Evolutionary conservation across 1,140 invertebrate species (phyloP).

Genomic region (Bombus consobrinus): DNA sequence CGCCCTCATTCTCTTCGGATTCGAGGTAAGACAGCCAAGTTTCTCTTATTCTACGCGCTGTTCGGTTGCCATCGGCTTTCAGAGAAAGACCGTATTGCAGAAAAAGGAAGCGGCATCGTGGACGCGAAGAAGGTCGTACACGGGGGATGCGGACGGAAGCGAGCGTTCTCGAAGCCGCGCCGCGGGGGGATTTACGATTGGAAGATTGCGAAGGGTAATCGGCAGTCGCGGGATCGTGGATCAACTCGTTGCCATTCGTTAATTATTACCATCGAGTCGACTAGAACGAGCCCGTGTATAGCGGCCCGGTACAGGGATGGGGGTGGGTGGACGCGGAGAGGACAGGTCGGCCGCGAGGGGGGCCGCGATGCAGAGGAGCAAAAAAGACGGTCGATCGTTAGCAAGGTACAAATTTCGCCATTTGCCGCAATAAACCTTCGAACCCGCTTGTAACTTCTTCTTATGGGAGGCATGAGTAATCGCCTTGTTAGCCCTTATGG

Average conservation of each 20-base stretch:
- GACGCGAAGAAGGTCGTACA: neutral
- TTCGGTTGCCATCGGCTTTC: too few relatives aligned
- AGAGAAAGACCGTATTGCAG: neutral
- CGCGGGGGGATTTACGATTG: slow-evolving; percentile 13
- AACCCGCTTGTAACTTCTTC: slow-evolving; percentile 81
- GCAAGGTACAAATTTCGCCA: slow-evolving; percentile 82
- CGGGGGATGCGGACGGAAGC: neutral
- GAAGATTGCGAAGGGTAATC: slow-evolving; percentile 3
- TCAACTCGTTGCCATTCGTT: slow-evolving; percentile 35
- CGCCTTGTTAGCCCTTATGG: slow-evolving; percentile 83
- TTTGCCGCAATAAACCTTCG: slow-evolving; percentile 82
- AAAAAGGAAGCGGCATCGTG: too few relatives aligned
- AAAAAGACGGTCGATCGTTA: slow-evolving; percentile 78
- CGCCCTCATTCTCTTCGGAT: slow-evolving; percentile 43
- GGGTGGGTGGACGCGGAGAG: neutral
- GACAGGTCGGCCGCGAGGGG: neutral
- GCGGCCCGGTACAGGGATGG: neutral
- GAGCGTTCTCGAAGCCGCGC: neutral
- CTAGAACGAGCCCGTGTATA: slow-evolving; percentile 35
- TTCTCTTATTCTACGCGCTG: neutral
- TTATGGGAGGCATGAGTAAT: slow-evolving; percentile 82
- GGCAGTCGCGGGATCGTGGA: slow-evolving; percentile 34
- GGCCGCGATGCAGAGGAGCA: slow-evolving; percentile 21
- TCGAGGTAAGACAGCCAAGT: slow-evolving; percentile 58
- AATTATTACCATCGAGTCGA: slow-evolving; percentile 50